Evolutionary conservation across 2,888 invertebrate genomes (phyloP), one percentile per base, ranked within the genome.

Genomic region (Malthinus flaveolus): DNA sequence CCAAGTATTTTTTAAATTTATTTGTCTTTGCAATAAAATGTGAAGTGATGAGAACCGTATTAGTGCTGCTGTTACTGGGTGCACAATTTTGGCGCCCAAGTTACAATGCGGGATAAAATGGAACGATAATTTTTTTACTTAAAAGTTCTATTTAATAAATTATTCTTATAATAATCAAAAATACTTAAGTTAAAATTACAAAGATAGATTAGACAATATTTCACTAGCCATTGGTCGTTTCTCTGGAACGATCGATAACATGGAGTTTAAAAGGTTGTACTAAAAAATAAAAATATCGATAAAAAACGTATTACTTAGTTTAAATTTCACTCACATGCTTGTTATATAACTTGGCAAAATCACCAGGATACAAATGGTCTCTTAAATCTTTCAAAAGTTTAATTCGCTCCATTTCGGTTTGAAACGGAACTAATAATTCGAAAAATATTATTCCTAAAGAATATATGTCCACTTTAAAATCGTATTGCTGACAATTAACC

Each of bases 401-500:
- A 61, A 90, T 83, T 49, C 97, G 83, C 79, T 99, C 98, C 85
- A 95, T 90, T 78, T 94, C 91, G 0, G 98, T 98, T 7, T 81
- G 80, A 78, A 98, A 97, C 11, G 95, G 93, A 50, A 91, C 88
- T 37, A 97, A 81, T 55, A 99, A 76, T 80, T 99, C 99, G 76
- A 96, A 93, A 66, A 97, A 85, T 61, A 99, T 95, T 57, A 99
- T 83, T 0, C 97, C 97, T 64, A 97, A 81, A 0, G 97, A 94
- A 81, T 91, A 97, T 59, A 97, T 96, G 78, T 97, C 97, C 52
- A 97, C 96, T 79, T 96, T 96, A 78, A 89, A 91, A 74, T 89
- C 89, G 76, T 95, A 95, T 1, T 86, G 84, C 34, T 84, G 82
- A 0, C 91, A 88, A 8, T 82, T 80, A 31, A 88, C 80, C 80